These are phyloP conservation scores for Cacatua alba DNA, from an alignment of 2,113 vertebrate species.

Conservation along the genomic window DNA sequence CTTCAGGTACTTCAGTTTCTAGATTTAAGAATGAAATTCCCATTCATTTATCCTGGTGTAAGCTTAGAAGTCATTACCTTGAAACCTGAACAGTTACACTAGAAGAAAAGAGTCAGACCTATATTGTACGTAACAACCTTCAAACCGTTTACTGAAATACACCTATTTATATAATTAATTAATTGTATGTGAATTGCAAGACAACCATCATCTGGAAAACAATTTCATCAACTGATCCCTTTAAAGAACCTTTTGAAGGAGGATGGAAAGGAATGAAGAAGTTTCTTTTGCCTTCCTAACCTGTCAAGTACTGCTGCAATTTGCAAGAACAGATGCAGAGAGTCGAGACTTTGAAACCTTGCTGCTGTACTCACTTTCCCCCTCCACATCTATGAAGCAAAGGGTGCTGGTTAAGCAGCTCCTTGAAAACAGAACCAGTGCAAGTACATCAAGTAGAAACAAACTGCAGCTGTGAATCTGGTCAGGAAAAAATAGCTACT, in stretches of 20 bases:
- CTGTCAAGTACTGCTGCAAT: not conserved
- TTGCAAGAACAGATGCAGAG: not conserved
- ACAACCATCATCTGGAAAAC: not conserved
- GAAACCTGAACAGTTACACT: not conserved
- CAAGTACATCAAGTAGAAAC: not conserved
- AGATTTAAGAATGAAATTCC: not conserved
- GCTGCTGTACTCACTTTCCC: not conserved
- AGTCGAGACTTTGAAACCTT: not conserved
- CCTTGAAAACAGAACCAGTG: not conserved
- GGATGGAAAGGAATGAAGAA: not conserved
- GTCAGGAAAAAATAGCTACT: not conserved
- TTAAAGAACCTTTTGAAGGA: not conserved
- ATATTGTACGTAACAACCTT: not conserved
- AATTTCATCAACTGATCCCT: not conserved
- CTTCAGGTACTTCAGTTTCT: not conserved
- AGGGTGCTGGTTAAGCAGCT: not conserved
- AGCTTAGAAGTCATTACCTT: not conserved
- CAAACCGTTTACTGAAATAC: not conserved
- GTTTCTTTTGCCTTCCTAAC: not conserved
- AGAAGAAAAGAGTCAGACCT: not conserved
- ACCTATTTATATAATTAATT: not conserved
- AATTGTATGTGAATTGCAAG: not conserved
- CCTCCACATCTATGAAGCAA: not conserved
- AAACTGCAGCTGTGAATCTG: not conserved
- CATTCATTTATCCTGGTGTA: not conserved